phyloP scores from a whole-genome alignment of 2,888 invertebrate species.

The Cryptosula pallasiana region DNA sequence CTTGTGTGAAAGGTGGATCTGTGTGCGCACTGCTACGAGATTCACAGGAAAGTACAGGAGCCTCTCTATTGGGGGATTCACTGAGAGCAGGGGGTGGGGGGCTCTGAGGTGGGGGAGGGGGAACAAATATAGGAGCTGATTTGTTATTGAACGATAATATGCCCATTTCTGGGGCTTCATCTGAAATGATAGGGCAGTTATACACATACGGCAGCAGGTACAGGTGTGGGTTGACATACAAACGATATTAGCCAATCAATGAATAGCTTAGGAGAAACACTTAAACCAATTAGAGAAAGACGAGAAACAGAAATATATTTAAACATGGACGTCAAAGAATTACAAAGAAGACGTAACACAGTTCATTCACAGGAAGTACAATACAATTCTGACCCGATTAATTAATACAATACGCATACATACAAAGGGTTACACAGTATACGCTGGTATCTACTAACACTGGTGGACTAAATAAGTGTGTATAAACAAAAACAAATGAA shows the following conservation, averaged over 20 bases:
- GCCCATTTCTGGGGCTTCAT: slow-evolving; percentile 16
- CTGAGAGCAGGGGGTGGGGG: slow-evolving; percentile 8
- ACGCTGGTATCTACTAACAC: too few relatives aligned
- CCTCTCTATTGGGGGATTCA: not conserved
- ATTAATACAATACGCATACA: too few relatives aligned
- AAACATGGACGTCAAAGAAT: too few relatives aligned
- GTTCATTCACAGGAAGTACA: too few relatives aligned
- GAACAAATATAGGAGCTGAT: slow-evolving; percentile 7
- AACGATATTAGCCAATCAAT: too few relatives aligned
- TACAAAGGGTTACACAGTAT: too few relatives aligned
- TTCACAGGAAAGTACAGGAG: not conserved
- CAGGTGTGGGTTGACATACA: not conserved
- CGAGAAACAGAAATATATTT: not conserved
- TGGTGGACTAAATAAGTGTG: too few relatives aligned
- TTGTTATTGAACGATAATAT: not conserved
- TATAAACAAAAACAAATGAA: too few relatives aligned
- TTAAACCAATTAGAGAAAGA: not conserved
- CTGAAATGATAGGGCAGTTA: not conserved
- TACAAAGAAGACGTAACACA: too few relatives aligned
- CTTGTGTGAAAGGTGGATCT: too few relatives aligned
- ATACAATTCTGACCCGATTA: too few relatives aligned
- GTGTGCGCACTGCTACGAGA: not conserved
- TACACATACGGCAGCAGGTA: not conserved
- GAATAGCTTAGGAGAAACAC: too few relatives aligned
- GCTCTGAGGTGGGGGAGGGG: slow-evolving; percentile 11